A percentile compares a stretch with the other conserved stretches of the same genome.
These are phyloP conservation scores for Antennarius striatus DNA, from an alignment of 2,113 vertebrate species.

Conservation along the genomic window DNA sequence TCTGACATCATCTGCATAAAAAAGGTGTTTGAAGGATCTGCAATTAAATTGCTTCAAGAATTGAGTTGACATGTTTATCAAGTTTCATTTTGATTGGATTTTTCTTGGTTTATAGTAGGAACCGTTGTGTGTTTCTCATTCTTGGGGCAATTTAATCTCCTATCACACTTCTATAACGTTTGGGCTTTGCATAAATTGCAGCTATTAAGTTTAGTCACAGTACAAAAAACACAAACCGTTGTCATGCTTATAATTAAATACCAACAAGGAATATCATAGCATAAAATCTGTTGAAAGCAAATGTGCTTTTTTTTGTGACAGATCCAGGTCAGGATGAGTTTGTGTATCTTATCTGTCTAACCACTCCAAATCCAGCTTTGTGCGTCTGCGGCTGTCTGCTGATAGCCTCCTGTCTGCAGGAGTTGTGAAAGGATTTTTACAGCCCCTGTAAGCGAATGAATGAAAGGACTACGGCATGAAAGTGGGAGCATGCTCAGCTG, in stretches of 20 bases:
- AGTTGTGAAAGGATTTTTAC: conserved; percentile 31
- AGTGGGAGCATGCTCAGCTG: conserved; percentile 45
- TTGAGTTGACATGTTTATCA: no score
- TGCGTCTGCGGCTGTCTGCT: conserved; percentile 6
- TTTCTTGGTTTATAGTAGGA: no score
- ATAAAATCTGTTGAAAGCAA: conserved; percentile 17
- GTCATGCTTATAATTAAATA: no score
- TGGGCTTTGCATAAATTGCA: background rate
- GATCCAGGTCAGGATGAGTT: conserved; percentile 50
- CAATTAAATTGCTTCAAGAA: background rate
- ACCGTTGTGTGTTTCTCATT: background rate
- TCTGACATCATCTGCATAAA: conserved; percentile 14
- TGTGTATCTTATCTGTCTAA: conserved; percentile 19
- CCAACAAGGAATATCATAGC: conserved; percentile 8
- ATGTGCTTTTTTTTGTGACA: conserved; percentile 40
- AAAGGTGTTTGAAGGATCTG: conserved; percentile 7
- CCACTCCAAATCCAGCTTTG: conserved; percentile 32
- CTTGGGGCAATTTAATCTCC: background rate
- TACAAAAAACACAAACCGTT: no score
- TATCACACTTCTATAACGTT: background rate
- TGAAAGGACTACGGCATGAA: conserved; percentile 51
- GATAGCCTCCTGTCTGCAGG: conserved; percentile 2
- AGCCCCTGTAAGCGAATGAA: conserved; percentile 47
- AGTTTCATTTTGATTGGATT: background rate
- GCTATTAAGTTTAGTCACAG: no score